Conservation (phyloP, 2,888 invertebrate genomes). For the Escarpia spicata region DNA sequence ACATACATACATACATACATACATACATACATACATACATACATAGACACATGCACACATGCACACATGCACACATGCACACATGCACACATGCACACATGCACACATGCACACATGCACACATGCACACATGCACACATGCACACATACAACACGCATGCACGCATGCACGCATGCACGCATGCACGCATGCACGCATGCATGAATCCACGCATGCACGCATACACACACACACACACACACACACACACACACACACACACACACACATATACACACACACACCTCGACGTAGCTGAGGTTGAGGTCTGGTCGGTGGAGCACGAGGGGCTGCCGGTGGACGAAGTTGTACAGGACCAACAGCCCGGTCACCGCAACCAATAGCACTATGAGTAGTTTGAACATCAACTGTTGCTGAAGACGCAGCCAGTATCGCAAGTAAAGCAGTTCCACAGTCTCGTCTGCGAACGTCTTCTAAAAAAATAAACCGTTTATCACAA, state of each 20-base stretch:
- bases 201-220: background rate
- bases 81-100: too few species aligned
- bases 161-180: background rate
- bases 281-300: background rate
- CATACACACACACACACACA: background rate
- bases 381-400: conserved; percentile 76
- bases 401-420: conserved; percentile 81
- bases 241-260: background rate
- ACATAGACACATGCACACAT: background rate
- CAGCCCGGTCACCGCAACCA: conserved; percentile 72
- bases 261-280: background rate
- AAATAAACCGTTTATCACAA: background rate
- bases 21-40: background rate
- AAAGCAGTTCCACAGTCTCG: conserved; percentile 77
- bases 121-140: background rate
- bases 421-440: conserved; percentile 77
- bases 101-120: background rate
- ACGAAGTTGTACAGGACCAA: conserved; percentile 67
- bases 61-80: background rate
- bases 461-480: conserved; percentile 47
- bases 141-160: background rate
- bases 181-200: background rate
- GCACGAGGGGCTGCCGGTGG: conserved; percentile 8
- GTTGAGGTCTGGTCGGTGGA: background rate
- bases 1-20: background rate